Conservation (phyloP, 1,140 invertebrate genomes). For the Gerris buenoi region DNA sequence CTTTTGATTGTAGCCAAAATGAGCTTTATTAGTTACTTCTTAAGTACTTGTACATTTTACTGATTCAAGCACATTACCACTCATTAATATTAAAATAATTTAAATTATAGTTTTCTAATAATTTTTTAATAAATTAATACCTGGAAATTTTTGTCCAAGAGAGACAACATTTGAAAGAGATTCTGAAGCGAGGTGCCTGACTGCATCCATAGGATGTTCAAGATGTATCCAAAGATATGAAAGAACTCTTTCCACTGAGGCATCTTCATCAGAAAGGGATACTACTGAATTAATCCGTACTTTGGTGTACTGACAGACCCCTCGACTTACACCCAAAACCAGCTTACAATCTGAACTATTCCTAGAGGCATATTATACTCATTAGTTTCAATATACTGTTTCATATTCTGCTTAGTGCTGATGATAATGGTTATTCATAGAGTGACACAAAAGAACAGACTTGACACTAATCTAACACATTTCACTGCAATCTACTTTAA, state of each 20-base stretch:
- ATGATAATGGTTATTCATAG: too few relatives aligned
- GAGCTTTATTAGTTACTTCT: too few relatives aligned
- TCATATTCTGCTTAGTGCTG: too few relatives aligned
- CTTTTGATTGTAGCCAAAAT: too few relatives aligned
- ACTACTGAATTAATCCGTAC: background rate
- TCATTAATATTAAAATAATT: too few relatives aligned
- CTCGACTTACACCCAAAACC: background rate
- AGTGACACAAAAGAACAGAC: too few relatives aligned
- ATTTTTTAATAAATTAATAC: slow-evolving; percentile 6
- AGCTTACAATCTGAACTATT: background rate
- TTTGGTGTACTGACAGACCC: background rate
- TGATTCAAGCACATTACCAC: too few relatives aligned
- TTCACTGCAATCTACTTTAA: too few relatives aligned
- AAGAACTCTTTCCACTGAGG: slow-evolving; percentile 20
- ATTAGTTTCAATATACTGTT: too few relatives aligned
- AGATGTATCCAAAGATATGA: slow-evolving; percentile 33
- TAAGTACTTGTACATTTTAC: too few relatives aligned
- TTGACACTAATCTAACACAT: too few relatives aligned
- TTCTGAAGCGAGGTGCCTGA: slow-evolving; percentile 36
- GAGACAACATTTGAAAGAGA: slow-evolving; percentile 29
- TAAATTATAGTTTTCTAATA: background rate
- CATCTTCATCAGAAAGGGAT: background rate
- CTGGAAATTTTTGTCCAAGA: slow-evolving; percentile 4
- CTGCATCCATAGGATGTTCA: slow-evolving; percentile 39
- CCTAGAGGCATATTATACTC: background rate